phyloP scores from a whole-genome alignment of 2,113 vertebrate species.

The Caretta caretta region DNA sequence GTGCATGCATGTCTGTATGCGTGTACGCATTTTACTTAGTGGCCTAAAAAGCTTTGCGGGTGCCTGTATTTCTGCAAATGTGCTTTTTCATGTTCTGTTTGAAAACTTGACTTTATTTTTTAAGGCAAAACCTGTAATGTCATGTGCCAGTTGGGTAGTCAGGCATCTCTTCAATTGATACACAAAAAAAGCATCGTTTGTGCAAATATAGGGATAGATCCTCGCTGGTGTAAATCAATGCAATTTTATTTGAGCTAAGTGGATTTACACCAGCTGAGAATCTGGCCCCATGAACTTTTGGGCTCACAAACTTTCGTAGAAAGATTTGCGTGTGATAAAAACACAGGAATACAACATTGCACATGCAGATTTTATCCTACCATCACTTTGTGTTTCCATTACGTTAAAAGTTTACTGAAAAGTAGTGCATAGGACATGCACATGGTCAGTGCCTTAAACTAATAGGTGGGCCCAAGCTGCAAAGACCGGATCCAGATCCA shows the following conservation, averaged over 20 bases:
- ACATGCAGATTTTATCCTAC: not conserved
- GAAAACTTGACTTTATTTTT: slow-evolving; percentile 32
- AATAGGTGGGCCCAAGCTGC: not conserved
- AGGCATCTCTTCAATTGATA: not conserved
- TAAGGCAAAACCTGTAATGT: not conserved
- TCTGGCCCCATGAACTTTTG: not conserved
- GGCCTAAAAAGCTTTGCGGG: not conserved
- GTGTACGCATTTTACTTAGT: not conserved
- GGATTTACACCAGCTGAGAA: not conserved
- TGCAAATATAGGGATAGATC: not conserved
- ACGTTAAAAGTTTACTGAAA: not conserved
- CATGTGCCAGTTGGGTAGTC: not conserved
- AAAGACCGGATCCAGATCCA: not conserved
- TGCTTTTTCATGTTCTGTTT: not conserved
- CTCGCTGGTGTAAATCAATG: not conserved
- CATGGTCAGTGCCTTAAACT: not conserved
- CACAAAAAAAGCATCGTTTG: not conserved
- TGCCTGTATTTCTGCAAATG: not conserved
- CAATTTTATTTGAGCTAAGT: not conserved
- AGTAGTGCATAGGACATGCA: not conserved
- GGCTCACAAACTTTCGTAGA: not conserved
- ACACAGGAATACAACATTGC: slow-evolving; percentile 8
- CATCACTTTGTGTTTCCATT: not conserved
- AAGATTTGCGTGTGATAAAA: not conserved
- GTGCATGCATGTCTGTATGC: not conserved